Percentiles rank a stretch among this genome's conserved stretches.
Conservation (phyloP, 2,113 vertebrate species). For the Felis chaus region DNA sequence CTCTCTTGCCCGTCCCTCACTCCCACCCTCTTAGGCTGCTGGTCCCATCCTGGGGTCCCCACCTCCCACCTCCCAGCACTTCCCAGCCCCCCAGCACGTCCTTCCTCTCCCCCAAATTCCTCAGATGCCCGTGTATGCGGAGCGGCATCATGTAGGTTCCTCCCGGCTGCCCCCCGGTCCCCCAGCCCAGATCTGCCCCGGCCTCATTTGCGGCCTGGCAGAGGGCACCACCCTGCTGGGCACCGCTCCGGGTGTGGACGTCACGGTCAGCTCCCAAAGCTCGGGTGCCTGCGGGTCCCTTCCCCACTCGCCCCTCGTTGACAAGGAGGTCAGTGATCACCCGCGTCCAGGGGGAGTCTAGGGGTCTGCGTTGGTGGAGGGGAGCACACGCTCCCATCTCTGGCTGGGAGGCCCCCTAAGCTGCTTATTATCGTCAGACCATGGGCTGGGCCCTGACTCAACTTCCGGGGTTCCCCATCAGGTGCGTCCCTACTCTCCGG, state of each 20-base stretch:
- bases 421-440: neutral
- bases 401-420: neutral
- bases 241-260: accelerated
- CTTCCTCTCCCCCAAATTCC: neutral
- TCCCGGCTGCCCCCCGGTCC: neutral
- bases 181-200: neutral
- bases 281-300: neutral
- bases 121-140: accelerated
- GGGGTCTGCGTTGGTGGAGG: neutral
- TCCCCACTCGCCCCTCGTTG: neutral
- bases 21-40: accelerated
- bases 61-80: neutral
- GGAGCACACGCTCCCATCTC: neutral
- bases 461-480: too few species aligned
- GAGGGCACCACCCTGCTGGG: neutral
- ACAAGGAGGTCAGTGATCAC: neutral
- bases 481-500: neutral
- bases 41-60: neutral
- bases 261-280: neutral
- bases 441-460: neutral
- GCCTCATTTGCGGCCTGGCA: neutral
- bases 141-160: accelerated
- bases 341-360: neutral
- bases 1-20: neutral
- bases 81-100: neutral